Evolutionary conservation across 2,797 vertebrate species (phyloP).

Genomic region (Ficedula albicollis): DNA sequence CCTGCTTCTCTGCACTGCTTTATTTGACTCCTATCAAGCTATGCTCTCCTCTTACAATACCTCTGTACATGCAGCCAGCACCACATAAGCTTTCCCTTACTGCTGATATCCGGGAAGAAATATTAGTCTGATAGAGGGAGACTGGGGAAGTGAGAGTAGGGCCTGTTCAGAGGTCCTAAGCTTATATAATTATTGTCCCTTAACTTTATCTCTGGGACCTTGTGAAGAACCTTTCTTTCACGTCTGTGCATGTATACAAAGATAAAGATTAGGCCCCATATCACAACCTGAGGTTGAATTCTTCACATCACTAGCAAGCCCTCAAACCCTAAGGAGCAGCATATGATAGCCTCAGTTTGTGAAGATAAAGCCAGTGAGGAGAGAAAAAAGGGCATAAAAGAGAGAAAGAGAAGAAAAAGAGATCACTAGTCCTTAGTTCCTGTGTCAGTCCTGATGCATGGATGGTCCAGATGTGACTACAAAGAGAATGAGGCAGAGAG

Average conservation of each 20-base stretch:
- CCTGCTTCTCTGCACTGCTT: not conserved
- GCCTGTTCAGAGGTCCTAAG: not conserved
- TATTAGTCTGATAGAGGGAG: not conserved
- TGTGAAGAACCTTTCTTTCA: not conserved
- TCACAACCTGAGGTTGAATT: not conserved
- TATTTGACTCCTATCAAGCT: not conserved
- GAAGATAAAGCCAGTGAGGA: not conserved
- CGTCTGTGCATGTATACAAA: not conserved
- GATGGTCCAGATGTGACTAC: not conserved
- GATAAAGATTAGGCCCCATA: not conserved
- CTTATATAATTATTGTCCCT: not conserved
- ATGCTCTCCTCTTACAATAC: not conserved
- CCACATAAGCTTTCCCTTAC: not conserved
- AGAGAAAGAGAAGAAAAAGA: not conserved
- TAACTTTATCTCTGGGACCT: not conserved
- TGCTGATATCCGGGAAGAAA: rapidly evolving
- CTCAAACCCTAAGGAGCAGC: not conserved
- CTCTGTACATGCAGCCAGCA: not conserved
- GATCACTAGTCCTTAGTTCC: not conserved
- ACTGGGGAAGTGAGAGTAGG: not conserved
- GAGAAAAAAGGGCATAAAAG: not conserved
- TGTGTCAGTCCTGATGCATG: not conserved
- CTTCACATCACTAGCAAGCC: not conserved
- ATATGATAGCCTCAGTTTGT: not conserved
- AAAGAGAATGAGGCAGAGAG: no score